Conservation (phyloP, 1,140 invertebrate species). For the Copidosoma floridanum region DNA sequence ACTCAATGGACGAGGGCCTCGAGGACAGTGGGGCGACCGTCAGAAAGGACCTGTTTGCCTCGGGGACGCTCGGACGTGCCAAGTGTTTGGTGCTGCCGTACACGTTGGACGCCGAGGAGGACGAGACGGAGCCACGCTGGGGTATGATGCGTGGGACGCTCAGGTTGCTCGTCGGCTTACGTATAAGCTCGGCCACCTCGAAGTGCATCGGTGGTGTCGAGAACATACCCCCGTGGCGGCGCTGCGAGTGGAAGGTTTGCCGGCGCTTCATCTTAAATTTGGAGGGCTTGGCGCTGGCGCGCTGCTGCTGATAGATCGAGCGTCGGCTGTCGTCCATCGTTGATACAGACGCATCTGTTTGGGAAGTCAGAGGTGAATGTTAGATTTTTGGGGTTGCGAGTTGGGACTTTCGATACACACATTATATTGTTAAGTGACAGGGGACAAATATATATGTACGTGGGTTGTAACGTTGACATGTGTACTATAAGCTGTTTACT, state of each 20-base stretch:
- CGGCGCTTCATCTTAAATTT: constrained; percentile 51
- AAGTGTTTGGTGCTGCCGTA: constrained; percentile 30
- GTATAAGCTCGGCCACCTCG: constrained; percentile 49
- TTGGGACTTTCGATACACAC: no score
- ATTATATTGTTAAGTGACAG: no score
- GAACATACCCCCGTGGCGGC: constrained; percentile 40
- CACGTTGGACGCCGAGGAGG: not conserved
- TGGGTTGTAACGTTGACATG: no score
- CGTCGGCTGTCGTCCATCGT: constrained; percentile 39
- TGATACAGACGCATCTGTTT: constrained; percentile 43
- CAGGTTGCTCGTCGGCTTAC: constrained; percentile 48
- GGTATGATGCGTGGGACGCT: constrained; percentile 50
- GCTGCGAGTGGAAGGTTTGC: constrained; percentile 53
- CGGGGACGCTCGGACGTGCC: constrained; percentile 6
- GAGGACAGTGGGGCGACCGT: constrained; percentile 27
- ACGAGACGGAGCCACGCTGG: constrained; percentile 28
- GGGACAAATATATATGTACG: no score
- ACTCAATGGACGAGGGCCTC: constrained; percentile 9
- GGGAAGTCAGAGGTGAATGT: no score
- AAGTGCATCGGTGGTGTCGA: constrained; percentile 46
- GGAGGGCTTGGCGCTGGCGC: constrained; percentile 35
- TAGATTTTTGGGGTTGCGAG: no score
- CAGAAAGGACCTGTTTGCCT: constrained; percentile 38
- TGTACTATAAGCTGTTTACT: no score
- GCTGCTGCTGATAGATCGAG: constrained; percentile 36